Conservation (phyloP, 2,797 vertebrate genomes). For the Pseudopleuronectes americanus region DNA sequence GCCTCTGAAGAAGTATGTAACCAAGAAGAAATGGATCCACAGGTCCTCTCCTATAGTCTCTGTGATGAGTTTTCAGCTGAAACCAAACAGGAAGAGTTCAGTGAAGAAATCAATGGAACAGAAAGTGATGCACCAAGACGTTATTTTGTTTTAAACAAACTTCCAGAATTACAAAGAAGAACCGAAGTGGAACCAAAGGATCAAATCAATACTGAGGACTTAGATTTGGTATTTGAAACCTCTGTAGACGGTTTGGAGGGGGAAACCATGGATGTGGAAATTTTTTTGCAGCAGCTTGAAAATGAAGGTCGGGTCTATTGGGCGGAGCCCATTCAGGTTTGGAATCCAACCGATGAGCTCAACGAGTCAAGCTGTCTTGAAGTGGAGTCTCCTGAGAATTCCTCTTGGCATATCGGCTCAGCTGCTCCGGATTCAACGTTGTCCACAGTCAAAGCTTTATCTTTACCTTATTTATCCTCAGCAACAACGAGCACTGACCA, state of each 20-base stretch:
- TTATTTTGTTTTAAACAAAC: not conserved
- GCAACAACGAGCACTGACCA: conserved; percentile 1
- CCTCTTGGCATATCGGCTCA: not conserved
- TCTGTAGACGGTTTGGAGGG: conserved; percentile 59
- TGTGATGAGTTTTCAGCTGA: conserved; percentile 10
- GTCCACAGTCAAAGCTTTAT: not conserved
- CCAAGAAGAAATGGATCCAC: conserved; percentile 33
- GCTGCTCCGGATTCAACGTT: not conserved
- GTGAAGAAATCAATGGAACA: not conserved
- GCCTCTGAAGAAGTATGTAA: conserved; percentile 16
- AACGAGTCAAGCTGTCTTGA: conserved; percentile 36
- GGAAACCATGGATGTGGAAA: conserved; percentile 53
- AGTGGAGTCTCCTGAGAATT: not conserved
- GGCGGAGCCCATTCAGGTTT: conserved; percentile 68
- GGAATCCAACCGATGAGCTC: conserved; percentile 4
- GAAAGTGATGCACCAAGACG: not conserved
- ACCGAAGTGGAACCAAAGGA: conserved; percentile 1
- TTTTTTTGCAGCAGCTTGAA: conserved; percentile 58
- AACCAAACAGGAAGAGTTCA: conserved; percentile 6
- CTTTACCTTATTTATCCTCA: not conserved
- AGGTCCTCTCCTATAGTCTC: not conserved
- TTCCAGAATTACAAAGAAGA: not conserved
- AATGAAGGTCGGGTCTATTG: conserved; percentile 61
- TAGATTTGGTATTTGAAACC: conserved; percentile 58
- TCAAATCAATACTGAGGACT: conserved; percentile 37